Percentiles rank a stretch among this genome's conserved stretches.
Conservation (phyloP, 2,797 vertebrate species). For the Prionace glauca region DNA sequence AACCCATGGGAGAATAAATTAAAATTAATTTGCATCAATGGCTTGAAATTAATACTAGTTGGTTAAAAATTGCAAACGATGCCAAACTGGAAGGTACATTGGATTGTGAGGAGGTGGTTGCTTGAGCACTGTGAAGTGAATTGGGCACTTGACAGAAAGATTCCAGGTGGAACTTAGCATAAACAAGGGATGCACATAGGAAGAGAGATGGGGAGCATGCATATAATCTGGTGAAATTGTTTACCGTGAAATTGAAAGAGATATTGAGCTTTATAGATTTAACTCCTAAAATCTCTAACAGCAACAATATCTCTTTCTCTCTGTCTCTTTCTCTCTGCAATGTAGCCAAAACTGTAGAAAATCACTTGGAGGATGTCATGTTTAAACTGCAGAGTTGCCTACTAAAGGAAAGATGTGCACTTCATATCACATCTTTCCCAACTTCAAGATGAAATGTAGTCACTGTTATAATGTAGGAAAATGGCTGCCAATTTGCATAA, state of each 20-base stretch:
- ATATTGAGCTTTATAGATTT: background rate
- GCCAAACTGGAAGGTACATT: background rate
- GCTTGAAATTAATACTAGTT: background rate
- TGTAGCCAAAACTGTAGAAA: background rate
- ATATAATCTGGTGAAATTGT: background rate
- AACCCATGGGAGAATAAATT: too few relatives aligned
- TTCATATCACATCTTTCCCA: background rate
- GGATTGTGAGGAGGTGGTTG: background rate
- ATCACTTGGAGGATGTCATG: background rate
- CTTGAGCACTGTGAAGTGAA: background rate
- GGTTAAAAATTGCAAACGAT: background rate
- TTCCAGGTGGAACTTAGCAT: background rate
- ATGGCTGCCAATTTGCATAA: background rate
- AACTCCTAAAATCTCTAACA: background rate
- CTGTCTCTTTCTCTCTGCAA: too few relatives aligned
- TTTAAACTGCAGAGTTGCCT: background rate
- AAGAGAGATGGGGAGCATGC: background rate
- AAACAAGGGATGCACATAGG: background rate
- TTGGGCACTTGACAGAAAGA: background rate
- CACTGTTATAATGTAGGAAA: background rate
- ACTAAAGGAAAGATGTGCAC: background rate
- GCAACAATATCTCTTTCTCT: background rate
- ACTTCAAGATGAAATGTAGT: background rate
- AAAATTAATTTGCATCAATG: background rate
- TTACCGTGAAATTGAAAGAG: background rate